phyloP scores from a whole-genome alignment of 2,113 vertebrate species.

The Passer domesticus region DNA sequence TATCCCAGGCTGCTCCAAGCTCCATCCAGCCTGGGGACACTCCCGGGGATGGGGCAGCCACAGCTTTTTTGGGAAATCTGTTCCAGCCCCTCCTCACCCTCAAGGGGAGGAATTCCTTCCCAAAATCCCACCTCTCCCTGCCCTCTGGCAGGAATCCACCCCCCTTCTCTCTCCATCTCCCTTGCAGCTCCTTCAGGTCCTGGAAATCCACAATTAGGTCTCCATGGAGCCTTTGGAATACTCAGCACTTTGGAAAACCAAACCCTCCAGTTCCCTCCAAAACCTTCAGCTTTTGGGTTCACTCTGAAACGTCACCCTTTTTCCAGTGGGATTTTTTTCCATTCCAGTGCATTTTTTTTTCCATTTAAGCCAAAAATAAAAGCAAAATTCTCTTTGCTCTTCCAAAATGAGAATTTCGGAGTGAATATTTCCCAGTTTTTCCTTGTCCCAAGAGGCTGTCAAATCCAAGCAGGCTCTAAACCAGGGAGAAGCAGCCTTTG shows the following conservation, averaged over 20 bases:
- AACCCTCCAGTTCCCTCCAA: neutral
- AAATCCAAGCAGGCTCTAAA: neutral
- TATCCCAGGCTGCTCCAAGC: neutral
- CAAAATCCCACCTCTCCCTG: neutral
- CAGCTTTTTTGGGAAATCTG: neutral
- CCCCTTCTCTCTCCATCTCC: neutral
- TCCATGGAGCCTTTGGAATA: neutral
- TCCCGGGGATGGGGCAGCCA: neutral
- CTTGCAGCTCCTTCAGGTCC: neutral
- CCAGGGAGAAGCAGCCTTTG: neutral
- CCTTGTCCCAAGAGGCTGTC: rapidly evolving
- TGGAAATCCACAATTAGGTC: neutral
- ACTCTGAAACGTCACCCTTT: no score
- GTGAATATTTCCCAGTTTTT: rapidly evolving
- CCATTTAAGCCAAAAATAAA: neutral
- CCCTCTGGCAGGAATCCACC: neutral
- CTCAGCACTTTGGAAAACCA: neutral
- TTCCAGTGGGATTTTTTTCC: neutral
- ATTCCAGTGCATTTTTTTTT: neutral
- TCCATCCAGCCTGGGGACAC: neutral
- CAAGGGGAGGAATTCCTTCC: neutral
- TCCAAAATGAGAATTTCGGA: neutral
- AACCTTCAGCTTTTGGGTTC: neutral
- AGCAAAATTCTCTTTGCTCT: neutral
- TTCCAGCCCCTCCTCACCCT: neutral